These are phyloP conservation scores for Schrankia costaestrigalis DNA, from an alignment of 2,888 invertebrate genomes.

Conservation along the genomic window DNA sequence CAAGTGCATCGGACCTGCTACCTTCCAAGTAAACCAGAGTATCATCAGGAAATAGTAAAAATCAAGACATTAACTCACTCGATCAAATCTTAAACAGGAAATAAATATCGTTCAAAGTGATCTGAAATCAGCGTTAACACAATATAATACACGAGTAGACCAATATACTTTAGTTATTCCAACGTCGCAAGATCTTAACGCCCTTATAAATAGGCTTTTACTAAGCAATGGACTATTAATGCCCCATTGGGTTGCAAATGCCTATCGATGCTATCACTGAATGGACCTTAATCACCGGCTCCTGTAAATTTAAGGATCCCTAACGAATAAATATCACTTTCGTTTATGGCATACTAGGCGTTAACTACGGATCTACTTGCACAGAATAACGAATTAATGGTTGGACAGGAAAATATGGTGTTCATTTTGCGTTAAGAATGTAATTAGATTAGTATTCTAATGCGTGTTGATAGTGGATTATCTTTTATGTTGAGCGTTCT, in stretches of 20 bases:
- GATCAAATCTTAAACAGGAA: too few relatives aligned
- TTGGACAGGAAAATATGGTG: not conserved
- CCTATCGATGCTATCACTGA: constrained; percentile 34
- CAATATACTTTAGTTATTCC: too few relatives aligned
- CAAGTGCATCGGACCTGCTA: too few relatives aligned
- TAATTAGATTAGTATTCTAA: constrained; percentile 7
- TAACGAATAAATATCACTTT: constrained; percentile 32
- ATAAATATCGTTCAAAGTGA: too few relatives aligned
- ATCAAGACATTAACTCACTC: too few relatives aligned
- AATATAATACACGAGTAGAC: too few relatives aligned
- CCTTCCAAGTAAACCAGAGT: too few relatives aligned
- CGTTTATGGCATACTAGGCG: constrained; percentile 20
- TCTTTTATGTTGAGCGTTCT: too few relatives aligned
- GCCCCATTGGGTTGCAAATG: constrained; percentile 31
- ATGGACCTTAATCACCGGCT: constrained; percentile 31
- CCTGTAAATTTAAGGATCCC: constrained; percentile 33
- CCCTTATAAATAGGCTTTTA: constrained; percentile 33
- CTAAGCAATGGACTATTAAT: constrained; percentile 34
- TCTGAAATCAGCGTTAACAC: too few relatives aligned
- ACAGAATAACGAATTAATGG: constrained; percentile 8
- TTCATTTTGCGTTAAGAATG: constrained; percentile 2
- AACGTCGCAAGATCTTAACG: constrained; percentile 22
- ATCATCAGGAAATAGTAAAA: too few relatives aligned
- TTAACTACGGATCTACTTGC: constrained; percentile 12
- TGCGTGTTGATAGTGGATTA: too few relatives aligned